phyloP scores from a whole-genome alignment of 2,113 vertebrate genomes.

The Apus apus region DNA sequence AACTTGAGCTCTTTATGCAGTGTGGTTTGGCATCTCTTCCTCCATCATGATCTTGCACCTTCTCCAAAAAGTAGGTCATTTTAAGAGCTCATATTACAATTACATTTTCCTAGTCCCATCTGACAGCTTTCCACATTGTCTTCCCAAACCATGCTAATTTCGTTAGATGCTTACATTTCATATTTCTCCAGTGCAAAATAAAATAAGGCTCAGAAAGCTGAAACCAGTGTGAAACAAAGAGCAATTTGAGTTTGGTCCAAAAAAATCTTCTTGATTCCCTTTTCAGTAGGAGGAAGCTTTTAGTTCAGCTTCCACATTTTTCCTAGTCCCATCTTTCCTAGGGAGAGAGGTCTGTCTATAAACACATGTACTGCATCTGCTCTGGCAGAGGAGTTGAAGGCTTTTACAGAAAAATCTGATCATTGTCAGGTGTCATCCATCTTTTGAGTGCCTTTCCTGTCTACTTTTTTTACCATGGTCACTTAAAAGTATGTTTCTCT shows the following conservation, averaged over 20 bases:
- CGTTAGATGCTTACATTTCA: not conserved
- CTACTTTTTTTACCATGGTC: not conserved
- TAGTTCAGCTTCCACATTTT: not conserved
- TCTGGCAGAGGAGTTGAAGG: not conserved
- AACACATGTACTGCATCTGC: not conserved
- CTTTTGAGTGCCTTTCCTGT: not conserved
- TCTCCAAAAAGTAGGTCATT: conserved; percentile 1
- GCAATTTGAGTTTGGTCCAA: not conserved
- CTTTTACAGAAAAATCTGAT: not conserved
- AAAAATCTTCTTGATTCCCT: not conserved
- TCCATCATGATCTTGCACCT: not conserved
- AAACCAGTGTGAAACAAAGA: not conserved
- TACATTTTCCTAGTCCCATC: not conserved
- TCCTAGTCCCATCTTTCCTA: not conserved
- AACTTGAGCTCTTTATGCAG: conserved; percentile 35
- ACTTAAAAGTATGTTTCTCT: not conserved
- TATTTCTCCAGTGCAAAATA: not conserved
- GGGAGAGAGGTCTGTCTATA: not conserved
- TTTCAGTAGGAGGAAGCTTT: not conserved
- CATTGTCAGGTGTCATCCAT: not conserved
- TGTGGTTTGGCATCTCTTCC: conserved; percentile 7
- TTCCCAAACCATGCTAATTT: not conserved
- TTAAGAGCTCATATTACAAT: not conserved
- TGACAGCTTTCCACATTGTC: not conserved
- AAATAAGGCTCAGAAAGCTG: not conserved